Percentiles rank a stretch among this genome's conserved stretches.
phyloP scores from a whole-genome alignment of 2,797 vertebrate genomes.

The Parotocinclus haroldoi region DNA sequence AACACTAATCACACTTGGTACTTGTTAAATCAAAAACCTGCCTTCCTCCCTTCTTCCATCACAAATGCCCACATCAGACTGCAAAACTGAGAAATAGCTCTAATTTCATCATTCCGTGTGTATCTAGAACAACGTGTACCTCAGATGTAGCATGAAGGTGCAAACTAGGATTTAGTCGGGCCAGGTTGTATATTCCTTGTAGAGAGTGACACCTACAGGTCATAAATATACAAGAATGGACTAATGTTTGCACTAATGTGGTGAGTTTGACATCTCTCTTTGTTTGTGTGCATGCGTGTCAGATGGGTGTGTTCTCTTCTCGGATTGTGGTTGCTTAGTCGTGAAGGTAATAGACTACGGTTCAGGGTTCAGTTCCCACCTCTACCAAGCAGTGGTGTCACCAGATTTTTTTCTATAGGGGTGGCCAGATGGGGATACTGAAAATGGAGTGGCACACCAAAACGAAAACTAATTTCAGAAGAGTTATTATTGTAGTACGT shows the following conservation, averaged over 20 bases:
- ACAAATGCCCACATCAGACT: slow-evolving; percentile 15
- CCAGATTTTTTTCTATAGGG: too few relatives aligned
- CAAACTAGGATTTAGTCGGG: neutral
- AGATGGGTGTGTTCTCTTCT: too few relatives aligned
- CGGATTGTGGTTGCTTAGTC: too few relatives aligned
- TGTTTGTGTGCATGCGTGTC: too few relatives aligned
- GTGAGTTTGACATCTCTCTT: too few relatives aligned
- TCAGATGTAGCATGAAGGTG: slow-evolving; percentile 10
- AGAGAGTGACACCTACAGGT: slow-evolving; percentile 34
- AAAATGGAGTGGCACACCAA: too few relatives aligned
- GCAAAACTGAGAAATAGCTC: slow-evolving; percentile 37
- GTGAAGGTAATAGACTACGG: too few relatives aligned
- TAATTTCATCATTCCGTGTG: slow-evolving; percentile 25
- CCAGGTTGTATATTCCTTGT: slow-evolving; percentile 24
- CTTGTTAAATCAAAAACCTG: slow-evolving; percentile 19
- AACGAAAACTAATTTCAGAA: too few relatives aligned
- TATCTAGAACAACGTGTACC: slow-evolving; percentile 19
- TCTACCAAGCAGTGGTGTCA: too few relatives aligned
- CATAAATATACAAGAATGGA: neutral
- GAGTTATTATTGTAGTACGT: too few relatives aligned
- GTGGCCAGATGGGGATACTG: too few relatives aligned
- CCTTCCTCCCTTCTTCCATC: slow-evolving; percentile 5
- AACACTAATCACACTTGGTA: slow-evolving; percentile 15
- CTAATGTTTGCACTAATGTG: neutral
- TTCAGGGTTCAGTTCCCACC: too few relatives aligned